Evolutionary conservation across 53 echinoderm and acorn worm genomes (phyloP), one percentile per base, ranked within the genome.

Genomic region (Echinometra lucunter): DNA sequence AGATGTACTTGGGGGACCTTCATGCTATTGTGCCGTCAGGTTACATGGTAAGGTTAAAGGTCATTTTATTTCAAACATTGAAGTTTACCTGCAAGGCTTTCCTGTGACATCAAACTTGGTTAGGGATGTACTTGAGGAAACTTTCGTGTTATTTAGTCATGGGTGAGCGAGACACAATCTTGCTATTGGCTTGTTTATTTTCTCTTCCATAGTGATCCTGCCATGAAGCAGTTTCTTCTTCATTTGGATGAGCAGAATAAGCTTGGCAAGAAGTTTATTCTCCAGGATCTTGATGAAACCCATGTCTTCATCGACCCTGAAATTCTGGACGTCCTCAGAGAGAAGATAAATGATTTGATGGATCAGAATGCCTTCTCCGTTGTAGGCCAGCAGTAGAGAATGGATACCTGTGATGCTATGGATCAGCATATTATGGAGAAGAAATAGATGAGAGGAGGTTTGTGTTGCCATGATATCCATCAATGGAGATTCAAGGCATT

Each of bases 191-290:
- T 90, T 35, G 88, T 37, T 88, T 88, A 56, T 58, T 94, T 66
- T 75, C 44, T 92, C 44, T 23, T 94, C 40, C 82, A 6, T 66
- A 98, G 98, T 96, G 98, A 98, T 49, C 98, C 98, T 27, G 97
- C 97, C 70, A 98, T 98, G 97, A 98, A 98, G 69, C 98, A 98
- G 93, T 98, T 98, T 34, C 94, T 98, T 2, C 96, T 98, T 16
- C 97, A 96, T 75, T 45, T 98, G 92, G 98, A 98, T 53, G 98
- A 97, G 88, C 97, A 88, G 74, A 92, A 96, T 16, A 96, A 92
- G 37, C 96, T 98, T 38, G 96, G 97, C 32, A 96, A 97, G 80
- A 95, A 91, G 74, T 98, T 98, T 44, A 93, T 98, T 57, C 95
- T 98, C 66, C 92, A 95, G 9, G 97, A 98, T 91, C 96, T 98